phyloP scores from a whole-genome alignment of 1,140 invertebrate genomes.

The Leguminivora glycinivorella region DNA sequence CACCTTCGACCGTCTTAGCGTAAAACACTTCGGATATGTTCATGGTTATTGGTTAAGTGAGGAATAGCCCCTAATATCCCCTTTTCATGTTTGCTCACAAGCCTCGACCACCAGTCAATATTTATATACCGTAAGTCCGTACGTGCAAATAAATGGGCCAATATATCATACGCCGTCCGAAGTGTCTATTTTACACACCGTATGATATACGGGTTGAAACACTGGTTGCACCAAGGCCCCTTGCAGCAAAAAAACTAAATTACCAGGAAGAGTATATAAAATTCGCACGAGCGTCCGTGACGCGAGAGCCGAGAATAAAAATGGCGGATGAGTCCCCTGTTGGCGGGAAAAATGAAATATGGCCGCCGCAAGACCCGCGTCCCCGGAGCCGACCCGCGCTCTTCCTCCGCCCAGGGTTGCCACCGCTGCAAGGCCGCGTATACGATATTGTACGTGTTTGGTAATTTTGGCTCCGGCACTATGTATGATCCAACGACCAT shows the following conservation, averaged over 20 bases:
- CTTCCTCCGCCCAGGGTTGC: no score
- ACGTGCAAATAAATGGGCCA: constrained; percentile 20
- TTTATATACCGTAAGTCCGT: constrained; percentile 17
- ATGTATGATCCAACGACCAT: no score
- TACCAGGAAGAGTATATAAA: constrained; percentile 35
- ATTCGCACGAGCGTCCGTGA: constrained; percentile 34
- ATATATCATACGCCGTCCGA: constrained; percentile 18
- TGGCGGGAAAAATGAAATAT: constrained; percentile 56
- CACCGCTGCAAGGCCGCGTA: no score
- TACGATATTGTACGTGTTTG: no score
- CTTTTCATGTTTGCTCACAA: constrained; percentile 5
- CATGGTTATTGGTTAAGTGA: neutral
- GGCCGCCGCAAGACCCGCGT: constrained; percentile 43
- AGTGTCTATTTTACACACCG: constrained; percentile 18
- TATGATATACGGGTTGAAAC: constrained; percentile 10
- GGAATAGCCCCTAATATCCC: neutral
- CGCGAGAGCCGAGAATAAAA: constrained; percentile 49
- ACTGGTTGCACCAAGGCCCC: constrained; percentile 27
- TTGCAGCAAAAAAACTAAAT: constrained; percentile 22
- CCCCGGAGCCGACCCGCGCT: constrained; percentile 33
- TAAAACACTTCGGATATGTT: neutral
- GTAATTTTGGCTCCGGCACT: no score
- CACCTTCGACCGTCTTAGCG: neutral
- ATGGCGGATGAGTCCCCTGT: constrained; percentile 47
- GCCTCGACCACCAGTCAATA: constrained; percentile 7